phyloP scores from a whole-genome alignment of 2,888 invertebrate genomes.

The Stenoptilia bipunctidactyla region DNA sequence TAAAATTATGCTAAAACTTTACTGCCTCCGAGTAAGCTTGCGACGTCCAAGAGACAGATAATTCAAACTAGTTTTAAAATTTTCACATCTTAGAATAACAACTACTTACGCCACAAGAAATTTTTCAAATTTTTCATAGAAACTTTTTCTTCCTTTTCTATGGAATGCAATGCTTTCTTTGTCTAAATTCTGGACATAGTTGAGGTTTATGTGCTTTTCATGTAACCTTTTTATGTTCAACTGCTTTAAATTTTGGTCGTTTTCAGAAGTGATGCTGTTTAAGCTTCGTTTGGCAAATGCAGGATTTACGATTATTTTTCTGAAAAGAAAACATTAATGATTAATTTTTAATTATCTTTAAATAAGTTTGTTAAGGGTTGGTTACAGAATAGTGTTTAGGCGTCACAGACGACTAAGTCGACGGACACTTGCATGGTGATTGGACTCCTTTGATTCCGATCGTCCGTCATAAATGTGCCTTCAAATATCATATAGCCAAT shows the following conservation, averaged over 20 bases:
- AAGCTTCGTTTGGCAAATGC: conserved; percentile 60
- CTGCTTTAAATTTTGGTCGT: conserved; percentile 11
- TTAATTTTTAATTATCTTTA: background rate
- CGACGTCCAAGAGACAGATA: too few species aligned
- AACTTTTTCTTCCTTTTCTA: conserved; percentile 70
- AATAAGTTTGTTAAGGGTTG: background rate
- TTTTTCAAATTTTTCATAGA: conserved; percentile 74
- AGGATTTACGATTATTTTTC: conserved; percentile 50
- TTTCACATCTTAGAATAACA: conserved; percentile 7
- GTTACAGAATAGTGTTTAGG: too few species aligned
- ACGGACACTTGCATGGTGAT: background rate
- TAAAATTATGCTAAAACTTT: background rate
- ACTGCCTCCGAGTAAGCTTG: too few species aligned
- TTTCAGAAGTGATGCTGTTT: conserved; percentile 16
- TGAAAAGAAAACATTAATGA: conserved; percentile 20
- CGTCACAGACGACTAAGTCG: too few species aligned
- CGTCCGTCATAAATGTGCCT: too few species aligned
- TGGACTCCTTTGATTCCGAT: too few species aligned
- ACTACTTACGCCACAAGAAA: conserved; percentile 73
- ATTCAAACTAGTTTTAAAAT: background rate
- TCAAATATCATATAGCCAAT: too few species aligned
- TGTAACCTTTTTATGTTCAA: conserved; percentile 38
- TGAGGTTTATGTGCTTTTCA: conserved; percentile 27
- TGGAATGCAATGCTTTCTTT: conserved; percentile 58
- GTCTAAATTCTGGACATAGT: conserved; percentile 32